These are phyloP conservation scores for Caenorhabditis sp. DNA, from an alignment of 2,888 invertebrate species.

Conservation along the genomic window DNA sequence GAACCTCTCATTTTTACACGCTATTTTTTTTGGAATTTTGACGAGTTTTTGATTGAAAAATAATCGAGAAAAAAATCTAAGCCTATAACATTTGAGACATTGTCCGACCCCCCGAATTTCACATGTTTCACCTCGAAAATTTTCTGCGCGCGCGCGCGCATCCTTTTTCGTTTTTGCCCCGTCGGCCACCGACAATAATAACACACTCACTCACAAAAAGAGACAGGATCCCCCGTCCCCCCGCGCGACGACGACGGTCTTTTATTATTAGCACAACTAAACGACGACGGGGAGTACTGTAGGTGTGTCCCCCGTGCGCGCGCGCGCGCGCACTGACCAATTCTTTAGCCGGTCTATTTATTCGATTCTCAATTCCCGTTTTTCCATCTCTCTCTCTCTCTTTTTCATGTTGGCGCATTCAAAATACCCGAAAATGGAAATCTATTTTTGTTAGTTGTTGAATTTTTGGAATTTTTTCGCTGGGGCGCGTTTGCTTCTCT, in stretches of 20 bases:
- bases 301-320: not conserved
- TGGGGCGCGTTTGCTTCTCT: no score
- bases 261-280: not conserved
- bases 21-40: no score
- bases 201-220: constrained; percentile 3
- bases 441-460: not conserved
- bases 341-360: constrained; percentile 7
- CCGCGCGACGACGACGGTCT: not conserved
- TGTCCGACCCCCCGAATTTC: no score
- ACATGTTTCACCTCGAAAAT: no score
- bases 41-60: no score
- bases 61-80: no score
- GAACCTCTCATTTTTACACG: no score
- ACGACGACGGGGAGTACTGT: not conserved
- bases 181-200: not conserved
- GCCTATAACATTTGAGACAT: no score
- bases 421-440: no score
- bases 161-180: not conserved
- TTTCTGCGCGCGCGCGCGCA: no score
- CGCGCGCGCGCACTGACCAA: constrained; percentile 5
- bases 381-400: constrained; percentile 13
- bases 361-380: not conserved
- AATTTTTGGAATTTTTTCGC: no score
- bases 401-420: constrained; percentile 22
- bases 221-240: constrained; percentile 2